These are phyloP conservation scores for Bombylius major DNA, from an alignment of 2,888 invertebrate species.

Conservation along the genomic window DNA sequence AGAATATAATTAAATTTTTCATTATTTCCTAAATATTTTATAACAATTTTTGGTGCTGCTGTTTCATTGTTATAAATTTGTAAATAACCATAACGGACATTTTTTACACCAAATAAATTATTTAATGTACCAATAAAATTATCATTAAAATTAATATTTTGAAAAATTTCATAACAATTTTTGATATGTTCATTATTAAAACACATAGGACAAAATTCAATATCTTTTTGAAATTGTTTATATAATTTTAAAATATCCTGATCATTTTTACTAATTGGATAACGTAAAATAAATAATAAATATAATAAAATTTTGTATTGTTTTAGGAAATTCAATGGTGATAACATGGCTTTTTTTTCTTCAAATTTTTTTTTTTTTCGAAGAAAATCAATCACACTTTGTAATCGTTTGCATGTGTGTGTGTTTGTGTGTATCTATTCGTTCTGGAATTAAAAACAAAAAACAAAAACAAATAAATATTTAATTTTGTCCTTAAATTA, in stretches of 20 bases:
- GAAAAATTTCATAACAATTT: too few relatives aligned
- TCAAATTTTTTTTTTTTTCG: too few relatives aligned
- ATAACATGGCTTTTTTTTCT: background rate
- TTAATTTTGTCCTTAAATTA: too few relatives aligned
- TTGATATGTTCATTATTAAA: background rate
- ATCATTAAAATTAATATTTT: background rate
- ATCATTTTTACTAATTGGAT: slow-evolving; percentile 7
- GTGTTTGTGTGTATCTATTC: too few relatives aligned
- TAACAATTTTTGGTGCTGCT: background rate
- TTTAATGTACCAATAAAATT: slow-evolving; percentile 4
- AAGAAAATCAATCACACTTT: too few relatives aligned
- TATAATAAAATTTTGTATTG: background rate
- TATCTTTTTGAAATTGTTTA: slow-evolving; percentile 6
- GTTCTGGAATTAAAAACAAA: too few relatives aligned
- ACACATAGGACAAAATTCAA: slow-evolving; percentile 8
- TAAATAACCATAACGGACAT: slow-evolving; percentile 3
- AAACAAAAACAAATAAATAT: too few relatives aligned
- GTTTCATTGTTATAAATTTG: background rate
- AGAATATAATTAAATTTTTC: slow-evolving; percentile 4
- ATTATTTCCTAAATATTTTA: slow-evolving; percentile 6
- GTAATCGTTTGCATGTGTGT: too few relatives aligned
- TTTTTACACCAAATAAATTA: slow-evolving; percentile 7
- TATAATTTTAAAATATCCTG: slow-evolving; percentile 3
- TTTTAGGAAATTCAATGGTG: background rate
- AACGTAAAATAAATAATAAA: slow-evolving; percentile 3